phyloP scores from a whole-genome alignment of 92 coral and sea anemone species.

The Heteractis magnifica region DNA sequence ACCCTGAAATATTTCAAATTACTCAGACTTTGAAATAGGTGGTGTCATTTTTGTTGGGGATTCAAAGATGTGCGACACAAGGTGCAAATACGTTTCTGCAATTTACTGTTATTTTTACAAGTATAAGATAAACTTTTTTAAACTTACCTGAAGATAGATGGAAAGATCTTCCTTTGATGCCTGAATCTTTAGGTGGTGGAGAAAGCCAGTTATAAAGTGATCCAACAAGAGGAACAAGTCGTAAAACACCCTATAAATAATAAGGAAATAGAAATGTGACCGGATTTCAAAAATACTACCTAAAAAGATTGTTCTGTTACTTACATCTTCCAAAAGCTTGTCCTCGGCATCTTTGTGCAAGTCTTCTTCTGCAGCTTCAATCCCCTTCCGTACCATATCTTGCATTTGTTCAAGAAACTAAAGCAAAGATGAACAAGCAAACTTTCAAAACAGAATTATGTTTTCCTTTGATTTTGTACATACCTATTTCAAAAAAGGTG shows the following conservation, averaged over 20 bases:
- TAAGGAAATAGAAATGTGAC: background rate
- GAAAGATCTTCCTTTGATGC: slow-evolving; percentile 80
- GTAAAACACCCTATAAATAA: slow-evolving; percentile 68
- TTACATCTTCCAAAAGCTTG: slow-evolving; percentile 87
- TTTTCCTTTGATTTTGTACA: no score
- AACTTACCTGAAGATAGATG: slow-evolving; percentile 83
- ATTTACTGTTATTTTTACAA: no score
- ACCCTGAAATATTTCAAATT: no score
- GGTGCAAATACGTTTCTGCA: no score
- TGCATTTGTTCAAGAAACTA: slow-evolving; percentile 96
- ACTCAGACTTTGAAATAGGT: no score
- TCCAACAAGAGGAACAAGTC: slow-evolving; percentile 90
- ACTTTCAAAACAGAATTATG: no score
- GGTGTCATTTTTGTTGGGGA: no score
- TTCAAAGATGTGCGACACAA: no score
- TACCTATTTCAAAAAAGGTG: no score
- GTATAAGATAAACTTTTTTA: background rate
- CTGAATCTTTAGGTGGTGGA: slow-evolving; percentile 80
- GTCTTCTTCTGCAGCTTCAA: slow-evolving; percentile 94
- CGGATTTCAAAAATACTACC: background rate
- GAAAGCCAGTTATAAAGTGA: slow-evolving; percentile 91
- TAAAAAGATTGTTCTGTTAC: background rate
- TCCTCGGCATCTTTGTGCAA: slow-evolving; percentile 89
- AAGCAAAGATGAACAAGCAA: background rate
- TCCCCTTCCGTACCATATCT: slow-evolving; percentile 84